Evolutionary conservation across 2,888 invertebrate genomes (phyloP).

Genomic region (Macrosiphum euphorbiae): DNA sequence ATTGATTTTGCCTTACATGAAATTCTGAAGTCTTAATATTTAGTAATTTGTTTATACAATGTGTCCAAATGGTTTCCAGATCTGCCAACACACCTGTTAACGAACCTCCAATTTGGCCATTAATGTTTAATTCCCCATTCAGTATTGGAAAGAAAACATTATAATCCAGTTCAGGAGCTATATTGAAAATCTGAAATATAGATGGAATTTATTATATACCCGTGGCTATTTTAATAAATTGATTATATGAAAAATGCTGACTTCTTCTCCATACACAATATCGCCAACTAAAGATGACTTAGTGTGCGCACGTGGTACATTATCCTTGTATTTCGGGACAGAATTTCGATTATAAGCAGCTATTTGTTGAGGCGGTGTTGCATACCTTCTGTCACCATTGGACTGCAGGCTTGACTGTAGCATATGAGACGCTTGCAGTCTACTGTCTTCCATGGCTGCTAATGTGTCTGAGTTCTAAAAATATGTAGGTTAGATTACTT

Average conservation of each 20-base stretch:
- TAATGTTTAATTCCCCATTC: slow-evolving; percentile 89
- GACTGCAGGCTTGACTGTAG: slow-evolving; percentile 89
- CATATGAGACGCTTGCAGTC: slow-evolving; percentile 86
- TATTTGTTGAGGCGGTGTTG: slow-evolving; percentile 91
- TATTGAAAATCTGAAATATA: slow-evolving; percentile 74
- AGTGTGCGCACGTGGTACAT: not conserved
- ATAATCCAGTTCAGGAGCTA: slow-evolving; percentile 80
- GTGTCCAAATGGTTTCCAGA: slow-evolving; percentile 89
- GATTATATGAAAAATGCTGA: slow-evolving; percentile 68
- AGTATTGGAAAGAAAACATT: slow-evolving; percentile 92
- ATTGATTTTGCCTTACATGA: slow-evolving; percentile 69
- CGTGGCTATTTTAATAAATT: slow-evolving; percentile 12
- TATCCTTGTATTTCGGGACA: not conserved
- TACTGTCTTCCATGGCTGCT: slow-evolving; percentile 86
- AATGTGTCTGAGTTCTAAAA: slow-evolving; percentile 77
- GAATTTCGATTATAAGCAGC: slow-evolving; percentile 80
- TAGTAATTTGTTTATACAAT: slow-evolving; percentile 82
- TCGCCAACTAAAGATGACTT: slow-evolving; percentile 73
- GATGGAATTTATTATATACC: not conserved
- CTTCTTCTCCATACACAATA: slow-evolving; percentile 83
- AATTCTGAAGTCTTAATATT: slow-evolving; percentile 77
- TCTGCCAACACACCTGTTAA: slow-evolving; percentile 86
- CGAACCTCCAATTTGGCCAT: slow-evolving; percentile 87
- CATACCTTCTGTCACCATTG: slow-evolving; percentile 82
- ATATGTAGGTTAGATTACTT: not conserved